Conservation (phyloP, 2,888 invertebrate species). For the Ferdinandea cuprea region DNA sequence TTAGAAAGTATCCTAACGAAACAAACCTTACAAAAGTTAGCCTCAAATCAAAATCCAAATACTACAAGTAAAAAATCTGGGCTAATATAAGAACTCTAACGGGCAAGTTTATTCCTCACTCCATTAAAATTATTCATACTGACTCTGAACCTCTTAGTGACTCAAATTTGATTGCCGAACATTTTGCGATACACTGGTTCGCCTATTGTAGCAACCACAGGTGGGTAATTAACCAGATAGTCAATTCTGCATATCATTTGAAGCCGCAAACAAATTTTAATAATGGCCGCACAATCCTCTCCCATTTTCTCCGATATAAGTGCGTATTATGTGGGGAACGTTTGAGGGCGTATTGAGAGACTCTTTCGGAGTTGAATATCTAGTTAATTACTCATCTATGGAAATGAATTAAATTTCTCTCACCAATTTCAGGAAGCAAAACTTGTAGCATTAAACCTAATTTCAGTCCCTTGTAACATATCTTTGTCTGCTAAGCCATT, state of each 20-base stretch:
- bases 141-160: background rate
- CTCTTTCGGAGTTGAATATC: too few species aligned
- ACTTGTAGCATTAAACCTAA: background rate
- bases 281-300: too few species aligned
- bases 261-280: too few species aligned
- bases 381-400: too few species aligned
- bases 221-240: too few species aligned
- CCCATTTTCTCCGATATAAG: too few species aligned
- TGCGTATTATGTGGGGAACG: too few species aligned
- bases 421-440: background rate
- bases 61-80: background rate
- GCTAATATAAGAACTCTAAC: background rate
- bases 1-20: conserved; percentile 5
- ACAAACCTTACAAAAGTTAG: background rate
- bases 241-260: too few species aligned
- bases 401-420: conserved; percentile 12
- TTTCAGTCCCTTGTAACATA: background rate
- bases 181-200: background rate
- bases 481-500: background rate
- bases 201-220: background rate
- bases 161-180: background rate
- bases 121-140: too few species aligned
- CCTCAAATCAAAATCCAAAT: background rate
- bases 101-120: background rate
- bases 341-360: too few species aligned